Evolutionary conservation across 2,888 invertebrate genomes (phyloP).

Genomic region (Dioctria rufipes): DNA sequence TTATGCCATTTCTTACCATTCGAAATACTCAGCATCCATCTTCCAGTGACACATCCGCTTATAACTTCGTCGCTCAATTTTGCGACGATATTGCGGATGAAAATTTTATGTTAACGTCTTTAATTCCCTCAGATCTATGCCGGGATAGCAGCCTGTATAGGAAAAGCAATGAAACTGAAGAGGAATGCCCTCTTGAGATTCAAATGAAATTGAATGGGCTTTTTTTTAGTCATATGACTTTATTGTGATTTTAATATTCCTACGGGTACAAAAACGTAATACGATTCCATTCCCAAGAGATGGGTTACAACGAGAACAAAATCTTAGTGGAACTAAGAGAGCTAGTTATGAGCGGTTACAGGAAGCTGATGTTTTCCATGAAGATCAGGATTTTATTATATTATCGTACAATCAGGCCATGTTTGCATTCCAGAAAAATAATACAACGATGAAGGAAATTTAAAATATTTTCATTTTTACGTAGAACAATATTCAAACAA

Average conservation of each 20-base stretch:
- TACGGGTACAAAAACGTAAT: not conserved
- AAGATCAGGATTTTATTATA: no score
- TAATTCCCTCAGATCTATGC: not conserved
- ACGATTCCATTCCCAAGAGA: not conserved
- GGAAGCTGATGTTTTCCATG: no score
- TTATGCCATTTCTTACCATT: not conserved
- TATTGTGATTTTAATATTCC: not conserved
- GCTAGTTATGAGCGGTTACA: not conserved
- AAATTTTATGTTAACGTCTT: slow-evolving; percentile 18
- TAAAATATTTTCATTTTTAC: no score
- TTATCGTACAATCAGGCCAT: no score
- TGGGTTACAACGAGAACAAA: not conserved
- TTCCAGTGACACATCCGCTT: slow-evolving; percentile 21
- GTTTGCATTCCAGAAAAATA: no score
- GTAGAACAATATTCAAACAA: no score
- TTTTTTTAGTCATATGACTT: not conserved
- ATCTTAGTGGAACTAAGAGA: not conserved
- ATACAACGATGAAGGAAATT: no score
- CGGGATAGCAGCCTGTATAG: no score
- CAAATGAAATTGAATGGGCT: not conserved
- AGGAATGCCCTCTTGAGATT: slow-evolving; percentile 1
- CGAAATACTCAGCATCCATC: slow-evolving; percentile 7
- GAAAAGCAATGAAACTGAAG: not conserved
- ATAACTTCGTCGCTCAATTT: not conserved
- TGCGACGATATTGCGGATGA: not conserved